Base-by-base conservation (phyloP, 2,888 invertebrate species). In the Latrodectus hesperus region DNA sequence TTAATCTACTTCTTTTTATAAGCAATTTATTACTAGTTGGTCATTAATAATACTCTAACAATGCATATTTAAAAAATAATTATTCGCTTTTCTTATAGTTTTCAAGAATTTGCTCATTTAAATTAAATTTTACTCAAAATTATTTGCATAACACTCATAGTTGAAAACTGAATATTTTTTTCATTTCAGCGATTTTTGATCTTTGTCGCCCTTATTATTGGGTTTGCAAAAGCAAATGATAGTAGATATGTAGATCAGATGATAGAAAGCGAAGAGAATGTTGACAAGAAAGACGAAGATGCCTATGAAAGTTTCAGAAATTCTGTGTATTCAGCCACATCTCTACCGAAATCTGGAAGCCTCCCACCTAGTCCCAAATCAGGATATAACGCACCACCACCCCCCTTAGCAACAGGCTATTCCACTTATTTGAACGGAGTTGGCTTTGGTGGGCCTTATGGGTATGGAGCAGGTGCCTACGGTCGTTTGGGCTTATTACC, bases 261-360 rank as follows among this genome's bases (percentile, higher is more conserved):
- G 60, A 14, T 51, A 3, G 75, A 70, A 64, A 10, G 38, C 6
- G 64, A 72, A 12, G 74, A 64, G 55, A 60, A 75, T 12, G 4
- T 12, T 38, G 68, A 79, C 22, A 70, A 60, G 49, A 80, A 72
- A 1, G 86, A 86, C 4, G 26, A 22, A 9, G 52, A 64, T 11
- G 86, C 86, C 12, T 86, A 65, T 55, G 86, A 87, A 51, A 77
- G 75, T 17, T 87, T 68, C 52, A 71, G 71, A 71, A 70, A 80
- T 3, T 80, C 80, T 9, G 79, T 80, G 4, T 86, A 87, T 49
- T 49, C 60, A 6, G 14, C 49, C 6, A 51, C 22, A 11, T 49
- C n/a, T 14, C n/a, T 38, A 10, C 14, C 70, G 16, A 64, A 68
- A 70, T 71, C 72, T 16, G 77, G 67, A 65, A 72, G 72, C 10